Base-by-base conservation (phyloP, 2,888 invertebrate genomes). In the Tridacna gigas region DNA sequence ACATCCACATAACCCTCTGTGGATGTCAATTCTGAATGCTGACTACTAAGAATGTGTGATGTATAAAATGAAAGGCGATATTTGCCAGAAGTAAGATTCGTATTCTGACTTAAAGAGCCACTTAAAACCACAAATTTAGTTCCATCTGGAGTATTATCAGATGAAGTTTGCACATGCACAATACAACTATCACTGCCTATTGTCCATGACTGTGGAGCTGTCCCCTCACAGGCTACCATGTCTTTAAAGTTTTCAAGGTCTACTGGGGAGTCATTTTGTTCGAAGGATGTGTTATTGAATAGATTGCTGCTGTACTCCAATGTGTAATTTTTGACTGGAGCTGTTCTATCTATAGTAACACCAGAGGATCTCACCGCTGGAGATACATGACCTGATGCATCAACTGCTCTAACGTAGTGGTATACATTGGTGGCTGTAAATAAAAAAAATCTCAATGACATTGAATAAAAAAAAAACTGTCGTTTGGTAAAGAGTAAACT, bases 331-430 rank as follows among this genome's bases (percentile, higher is more conserved):
- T 83, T 74, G 0, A 80, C 51, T 47, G 86, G 86, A 28, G 78
- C 61, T 25, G 80, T 80, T 74, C 65, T 61, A 66, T 86, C 86
- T 48, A 86, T 80, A 22, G 73, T 9, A 11, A 81, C 80, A 37
- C 86, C 86, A 26, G 83, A 76, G 56, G 86, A 86, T 20, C 15
- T 61, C 18, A 79, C 79, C n/a, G 69, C 22, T 9, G 66, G 60
- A 15, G 86, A 86, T 47, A 63, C 48, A 66, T 80, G 81, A 28
- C 80, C 86, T 15, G 77, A 79, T 5, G 51, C 76, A 77, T 86
- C 86, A 22, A 63, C 47, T 25, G 86, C 86, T 69, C 77, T 45
- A 9, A 86, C 79, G 13, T 71, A 71, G 26, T 71, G 51, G 51
- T 71, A 71, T n/a, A 71, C 56, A 4, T 4, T 69, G 69, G 0